Evolutionary conservation across 2,113 vertebrate species (phyloP).

Genomic region (Atrichornis clamosus): DNA sequence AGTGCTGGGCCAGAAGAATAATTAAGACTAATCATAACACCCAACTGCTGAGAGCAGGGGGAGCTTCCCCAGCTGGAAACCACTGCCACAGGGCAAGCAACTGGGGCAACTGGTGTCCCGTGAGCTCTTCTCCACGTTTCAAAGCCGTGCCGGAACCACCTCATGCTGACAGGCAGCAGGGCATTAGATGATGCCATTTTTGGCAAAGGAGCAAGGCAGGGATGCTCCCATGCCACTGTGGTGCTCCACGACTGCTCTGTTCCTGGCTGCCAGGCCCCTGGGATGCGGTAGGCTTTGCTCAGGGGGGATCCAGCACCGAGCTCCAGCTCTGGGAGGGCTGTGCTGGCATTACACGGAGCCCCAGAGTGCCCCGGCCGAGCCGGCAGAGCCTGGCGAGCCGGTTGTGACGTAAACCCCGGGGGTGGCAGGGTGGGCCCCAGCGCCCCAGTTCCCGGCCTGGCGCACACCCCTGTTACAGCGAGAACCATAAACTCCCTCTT

Average conservation of each 20-base stretch:
- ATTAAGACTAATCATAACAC: not conserved
- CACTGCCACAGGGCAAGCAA: not conserved
- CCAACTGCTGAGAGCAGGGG: not conserved
- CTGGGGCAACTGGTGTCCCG: accelerated
- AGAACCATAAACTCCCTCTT: not conserved
- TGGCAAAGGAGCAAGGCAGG: not conserved
- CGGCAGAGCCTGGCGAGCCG: not conserved
- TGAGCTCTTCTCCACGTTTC: not conserved
- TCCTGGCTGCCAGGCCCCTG: not conserved
- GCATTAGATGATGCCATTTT: accelerated
- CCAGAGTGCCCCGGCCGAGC: accelerated
- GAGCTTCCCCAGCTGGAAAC: not conserved
- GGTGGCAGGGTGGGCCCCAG: not conserved
- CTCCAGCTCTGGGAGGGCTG: not conserved
- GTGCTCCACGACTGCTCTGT: not conserved
- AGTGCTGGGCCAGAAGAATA: not conserved
- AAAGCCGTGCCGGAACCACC: accelerated
- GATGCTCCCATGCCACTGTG: accelerated
- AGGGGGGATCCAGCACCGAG: accelerated
- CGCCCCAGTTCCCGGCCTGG: not conserved
- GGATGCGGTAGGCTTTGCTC: not conserved
- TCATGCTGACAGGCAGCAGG: not conserved
- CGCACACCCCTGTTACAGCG: not conserved
- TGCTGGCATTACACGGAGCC: accelerated
- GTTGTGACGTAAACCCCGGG: constrained; percentile 3